Evolutionary conservation across 2,888 invertebrate genomes (phyloP), one percentile per base, ranked within the genome.

Genomic region (Thera obeliscata): DNA sequence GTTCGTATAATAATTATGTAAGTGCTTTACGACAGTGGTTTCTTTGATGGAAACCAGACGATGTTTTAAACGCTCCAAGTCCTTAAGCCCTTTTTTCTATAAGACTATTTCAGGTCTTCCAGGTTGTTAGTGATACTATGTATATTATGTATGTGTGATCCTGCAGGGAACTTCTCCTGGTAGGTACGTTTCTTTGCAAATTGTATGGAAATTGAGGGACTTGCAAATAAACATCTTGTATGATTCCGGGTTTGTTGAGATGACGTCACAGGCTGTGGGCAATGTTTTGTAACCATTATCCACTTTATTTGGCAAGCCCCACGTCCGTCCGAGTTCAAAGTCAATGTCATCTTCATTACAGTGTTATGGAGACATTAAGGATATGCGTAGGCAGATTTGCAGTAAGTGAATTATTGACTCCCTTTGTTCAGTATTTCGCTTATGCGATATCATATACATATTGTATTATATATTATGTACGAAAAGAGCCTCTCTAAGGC

Each of bases 271-370:
- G 61, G n/a, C 49, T 56, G 41, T 56, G 22, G 61, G 8, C 64
- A 68, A 63, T 67, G 67, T 67, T 68, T 62, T 60, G 60, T 56
- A 68, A 67, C 66, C 71, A 79, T 82, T 80, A 78, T 74, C 73
- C 81, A 82, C 81, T 81, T 81, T 76, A 76, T 76, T 79, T 75
- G 73, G 74, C 81, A 77, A 80, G 74, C 76, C 75, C 69, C 67
- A 67, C 74, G 67, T 76, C 73, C 69, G 61, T 66, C 9, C 52
- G 75, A 81, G 85, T 85, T 86, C 85, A 86, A 86, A 86, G 85
- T 86, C 85, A 86, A 86, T 86, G 85, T 81, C 85, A 76, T 66
- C 77, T 35, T 72, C 65, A 69, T 70, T 70, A 54, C 58, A 56
- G 61, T 64, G 60, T 57, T 66, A 66, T 62, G 61, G 50, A 61